These are phyloP conservation scores for Bimastos eiseni DNA, from an alignment of 2,888 invertebrate species.

Conservation along the genomic window DNA sequence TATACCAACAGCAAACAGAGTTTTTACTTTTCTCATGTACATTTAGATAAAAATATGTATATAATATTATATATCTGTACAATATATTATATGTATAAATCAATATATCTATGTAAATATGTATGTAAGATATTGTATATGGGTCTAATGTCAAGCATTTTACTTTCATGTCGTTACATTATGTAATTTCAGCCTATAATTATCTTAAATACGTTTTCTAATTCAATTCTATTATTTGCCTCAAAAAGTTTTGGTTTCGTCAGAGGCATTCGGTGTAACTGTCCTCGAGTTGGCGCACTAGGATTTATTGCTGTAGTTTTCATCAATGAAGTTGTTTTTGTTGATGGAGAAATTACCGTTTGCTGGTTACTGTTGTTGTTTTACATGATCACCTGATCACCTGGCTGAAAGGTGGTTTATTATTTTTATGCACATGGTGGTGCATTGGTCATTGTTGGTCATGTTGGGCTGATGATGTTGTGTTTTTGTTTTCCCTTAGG, in stretches of 20 bases:
- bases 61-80: no score
- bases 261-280: conserved; percentile 1
- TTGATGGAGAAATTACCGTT: not conserved
- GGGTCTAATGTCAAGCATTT: not conserved
- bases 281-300: not conserved
- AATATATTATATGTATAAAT: no score
- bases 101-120: not conserved
- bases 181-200: not conserved
- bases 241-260: not conserved
- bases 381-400: conserved; percentile 13
- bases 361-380: not conserved
- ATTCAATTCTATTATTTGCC: not conserved
- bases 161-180: not conserved
- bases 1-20: not conserved
- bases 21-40: not conserved
- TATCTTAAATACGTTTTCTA: not conserved
- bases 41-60: no score
- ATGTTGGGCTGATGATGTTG: conserved; percentile 3
- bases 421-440: not conserved
- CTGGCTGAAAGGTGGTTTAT: not conserved
- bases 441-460: not conserved
- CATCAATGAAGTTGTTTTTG: conserved; percentile 7
- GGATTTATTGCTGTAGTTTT: not conserved
- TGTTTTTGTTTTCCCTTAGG: conserved; percentile 32
- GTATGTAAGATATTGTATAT: not conserved